Evolutionary conservation across 2,113 vertebrate genomes (phyloP), one percentile per base, ranked within the genome.

Genomic region (Lagopus leucura): DNA sequence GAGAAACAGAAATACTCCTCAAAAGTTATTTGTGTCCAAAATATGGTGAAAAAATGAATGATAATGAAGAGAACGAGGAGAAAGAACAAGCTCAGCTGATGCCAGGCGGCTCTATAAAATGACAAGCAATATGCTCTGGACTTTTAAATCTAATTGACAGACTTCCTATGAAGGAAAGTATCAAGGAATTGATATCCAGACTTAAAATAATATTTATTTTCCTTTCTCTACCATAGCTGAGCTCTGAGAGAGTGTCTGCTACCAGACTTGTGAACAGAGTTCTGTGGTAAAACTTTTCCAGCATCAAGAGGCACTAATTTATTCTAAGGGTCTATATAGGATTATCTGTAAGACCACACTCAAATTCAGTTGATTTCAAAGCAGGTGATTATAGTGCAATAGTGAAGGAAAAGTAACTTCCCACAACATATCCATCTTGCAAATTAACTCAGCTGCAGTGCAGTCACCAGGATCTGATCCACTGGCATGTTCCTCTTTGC

Each of bases 71-170:
- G 32, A 86, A 72, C 47, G 32, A 36, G 52, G 61, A 82, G 69
- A 92, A 79, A 86, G 89, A 83, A 28, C 0, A 8, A 83, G 64
- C 16, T 91, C 79, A 92, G 65, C 36, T 86, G 65, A 90, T 85
- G 87, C 64, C 85, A 91, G 79, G 43, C 38, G 0, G 60, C 58
- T 91, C 75, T 13, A 48, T 40, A 77, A 71, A 92, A 64, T 74
- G 64, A 82, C 84, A 89, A 95, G 92, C 82, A 95, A 86, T 45
- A 89, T 55, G 65, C 69, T 60, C 75, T 40, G 57, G 75, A 71
- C 71, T 94, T 88, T 89, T 93, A 94, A 96, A 92, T 90, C 57
- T 89, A 94, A 89, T 15, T 86, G 82, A 81, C 93, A 93, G 94
- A 94, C 88, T 88, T 96, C 93, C 93, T 89, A 89, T 34, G 60